phyloP scores from a whole-genome alignment of 2,888 invertebrate species.

The Chymomyza caudatula region DNA sequence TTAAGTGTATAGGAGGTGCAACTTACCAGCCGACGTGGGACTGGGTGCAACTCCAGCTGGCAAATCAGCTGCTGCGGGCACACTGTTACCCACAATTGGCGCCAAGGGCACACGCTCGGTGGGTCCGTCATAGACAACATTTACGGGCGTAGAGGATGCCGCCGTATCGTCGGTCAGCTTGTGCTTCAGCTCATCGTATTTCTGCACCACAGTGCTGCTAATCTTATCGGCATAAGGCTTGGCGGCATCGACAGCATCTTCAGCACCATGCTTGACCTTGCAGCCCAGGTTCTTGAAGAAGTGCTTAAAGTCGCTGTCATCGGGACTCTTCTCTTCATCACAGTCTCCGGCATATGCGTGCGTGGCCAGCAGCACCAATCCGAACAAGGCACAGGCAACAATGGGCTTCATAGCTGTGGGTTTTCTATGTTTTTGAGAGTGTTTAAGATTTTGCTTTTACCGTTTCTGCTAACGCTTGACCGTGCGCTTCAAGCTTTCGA shows the following conservation, averaged over 20 bases:
- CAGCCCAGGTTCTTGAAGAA: constrained; percentile 73
- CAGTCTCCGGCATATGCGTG: constrained; percentile 56
- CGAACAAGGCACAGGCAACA: constrained; percentile 41
- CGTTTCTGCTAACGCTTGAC: neutral
- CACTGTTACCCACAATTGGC: constrained; percentile 47
- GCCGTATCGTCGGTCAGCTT: constrained; percentile 60
- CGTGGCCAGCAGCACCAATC: constrained; percentile 35
- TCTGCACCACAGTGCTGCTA: constrained; percentile 62
- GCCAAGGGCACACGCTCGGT: constrained; percentile 71
- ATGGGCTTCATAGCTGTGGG: constrained; percentile 55
- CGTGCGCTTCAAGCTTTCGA: neutral
- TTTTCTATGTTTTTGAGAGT: neutral
- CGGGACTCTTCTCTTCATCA: constrained; percentile 43
- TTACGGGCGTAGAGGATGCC: constrained; percentile 24
- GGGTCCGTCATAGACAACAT: constrained; percentile 38
- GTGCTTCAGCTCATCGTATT: constrained; percentile 73
- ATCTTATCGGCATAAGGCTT: constrained; percentile 72
- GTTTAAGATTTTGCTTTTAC: neutral
- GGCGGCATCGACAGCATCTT: constrained; percentile 61
- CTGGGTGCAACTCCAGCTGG: constrained; percentile 19
- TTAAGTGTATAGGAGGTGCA: neutral
- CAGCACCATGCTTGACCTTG: constrained; percentile 70
- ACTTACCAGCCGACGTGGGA: constrained; percentile 22
- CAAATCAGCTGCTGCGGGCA: neutral
- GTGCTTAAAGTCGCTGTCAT: constrained; percentile 61